phyloP scores from a whole-genome alignment of 2,888 invertebrate genomes.

The Nysson spinosus region DNA sequence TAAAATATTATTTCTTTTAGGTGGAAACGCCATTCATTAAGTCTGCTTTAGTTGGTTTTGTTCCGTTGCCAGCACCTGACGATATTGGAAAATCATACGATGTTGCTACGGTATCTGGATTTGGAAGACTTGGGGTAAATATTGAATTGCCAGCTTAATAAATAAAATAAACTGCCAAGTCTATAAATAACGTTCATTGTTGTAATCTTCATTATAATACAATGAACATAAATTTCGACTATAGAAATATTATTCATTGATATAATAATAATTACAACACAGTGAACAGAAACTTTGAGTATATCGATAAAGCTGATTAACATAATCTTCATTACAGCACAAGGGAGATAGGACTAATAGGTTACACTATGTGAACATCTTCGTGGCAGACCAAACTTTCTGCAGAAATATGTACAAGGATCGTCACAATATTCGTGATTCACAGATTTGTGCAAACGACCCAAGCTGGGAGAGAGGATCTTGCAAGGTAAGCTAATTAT shows the following conservation, averaged over 20 bases:
- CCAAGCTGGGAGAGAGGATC: slow-evolving; percentile 34
- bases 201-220: too few species aligned
- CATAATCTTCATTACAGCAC: slow-evolving; percentile 46
- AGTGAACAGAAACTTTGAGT: too few species aligned
- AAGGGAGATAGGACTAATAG: slow-evolving; percentile 56
- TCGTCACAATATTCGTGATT: slow-evolving; percentile 19
- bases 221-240: too few species aligned
- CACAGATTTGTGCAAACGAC: slow-evolving; percentile 55
- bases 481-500: slow-evolving; percentile 48
- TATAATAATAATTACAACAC: too few species aligned
- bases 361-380: slow-evolving; percentile 79
- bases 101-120: slow-evolving; percentile 61
- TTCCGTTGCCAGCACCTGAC: slow-evolving; percentile 76
- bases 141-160: neutral
- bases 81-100: slow-evolving; percentile 36
- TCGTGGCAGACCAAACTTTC: slow-evolving; percentile 77
- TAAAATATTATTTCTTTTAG: slow-evolving; percentile 9
- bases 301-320: too few species aligned
- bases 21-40: slow-evolving; percentile 19
- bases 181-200: too few species aligned
- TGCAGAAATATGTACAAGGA: slow-evolving; percentile 8
- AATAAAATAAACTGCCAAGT: too few species aligned
- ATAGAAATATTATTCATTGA: too few species aligned
- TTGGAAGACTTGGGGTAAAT: slow-evolving; percentile 63
- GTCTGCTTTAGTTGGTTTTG: slow-evolving; percentile 58